Conservation (phyloP, 2,888 invertebrate species). For the Leucoma salicis region DNA sequence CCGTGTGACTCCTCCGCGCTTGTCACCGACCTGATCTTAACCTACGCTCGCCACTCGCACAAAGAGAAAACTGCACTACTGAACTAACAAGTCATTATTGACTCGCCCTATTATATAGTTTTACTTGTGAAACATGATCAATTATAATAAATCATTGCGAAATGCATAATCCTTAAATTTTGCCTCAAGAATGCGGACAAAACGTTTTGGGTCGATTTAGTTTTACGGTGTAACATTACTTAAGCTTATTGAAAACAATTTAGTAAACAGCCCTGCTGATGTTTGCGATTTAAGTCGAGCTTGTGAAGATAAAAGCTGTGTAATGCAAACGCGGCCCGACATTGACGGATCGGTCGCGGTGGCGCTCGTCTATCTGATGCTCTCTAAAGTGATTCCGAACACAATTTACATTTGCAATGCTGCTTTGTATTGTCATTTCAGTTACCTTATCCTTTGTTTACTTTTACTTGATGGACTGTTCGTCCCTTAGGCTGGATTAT, state of each 20-base stretch:
- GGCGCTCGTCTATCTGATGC: conserved; percentile 78
- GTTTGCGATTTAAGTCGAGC: conserved; percentile 74
- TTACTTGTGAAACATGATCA: conserved; percentile 66
- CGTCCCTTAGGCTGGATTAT: conserved; percentile 30
- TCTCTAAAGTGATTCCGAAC: conserved; percentile 77
- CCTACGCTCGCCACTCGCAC: conserved; percentile 40
- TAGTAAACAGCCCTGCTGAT: conserved; percentile 76
- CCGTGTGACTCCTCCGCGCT: conserved; percentile 34
- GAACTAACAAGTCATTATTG: conserved; percentile 63
- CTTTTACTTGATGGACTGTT: conserved; percentile 41
- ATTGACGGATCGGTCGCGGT: conserved; percentile 78
- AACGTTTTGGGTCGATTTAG: conserved; percentile 52
- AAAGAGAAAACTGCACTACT: conserved; percentile 49
- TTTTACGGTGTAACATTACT: conserved; percentile 65
- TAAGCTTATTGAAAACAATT: conserved; percentile 79
- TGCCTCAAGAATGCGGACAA: conserved; percentile 53
- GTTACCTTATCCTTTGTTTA: conserved; percentile 63
- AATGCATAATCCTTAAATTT: conserved; percentile 67
- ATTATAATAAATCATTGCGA: conserved; percentile 68
- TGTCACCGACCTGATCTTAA: conserved; percentile 45
- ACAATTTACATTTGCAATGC: conserved; percentile 76
- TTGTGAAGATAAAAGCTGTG: conserved; percentile 75
- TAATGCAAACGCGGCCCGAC: conserved; percentile 78
- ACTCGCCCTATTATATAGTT: conserved; percentile 55
- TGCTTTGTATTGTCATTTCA: conserved; percentile 72